Conservation (phyloP, 2,113 vertebrate species). For the Falcunculus frontatus region DNA sequence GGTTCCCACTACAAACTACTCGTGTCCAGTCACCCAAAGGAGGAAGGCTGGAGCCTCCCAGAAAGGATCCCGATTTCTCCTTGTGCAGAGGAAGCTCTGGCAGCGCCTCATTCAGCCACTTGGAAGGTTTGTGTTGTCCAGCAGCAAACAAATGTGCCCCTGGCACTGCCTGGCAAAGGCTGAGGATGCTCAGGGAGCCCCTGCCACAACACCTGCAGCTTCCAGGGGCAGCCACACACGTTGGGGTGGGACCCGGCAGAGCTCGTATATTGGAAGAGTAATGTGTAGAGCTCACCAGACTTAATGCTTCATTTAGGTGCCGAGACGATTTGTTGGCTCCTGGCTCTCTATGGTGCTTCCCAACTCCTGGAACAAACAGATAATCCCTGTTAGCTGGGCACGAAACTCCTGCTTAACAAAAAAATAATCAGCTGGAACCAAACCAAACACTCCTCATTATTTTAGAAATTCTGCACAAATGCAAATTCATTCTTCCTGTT, state of each 20-base stretch:
- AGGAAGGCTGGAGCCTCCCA: neutral
- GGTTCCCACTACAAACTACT: neutral
- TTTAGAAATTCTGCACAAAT: neutral
- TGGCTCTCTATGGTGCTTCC: neutral
- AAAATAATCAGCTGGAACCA: neutral
- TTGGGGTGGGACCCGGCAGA: neutral
- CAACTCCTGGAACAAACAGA: neutral
- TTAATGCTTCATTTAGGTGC: neutral
- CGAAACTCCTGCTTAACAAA: neutral
- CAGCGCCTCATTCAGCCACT: neutral
- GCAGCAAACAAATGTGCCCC: neutral
- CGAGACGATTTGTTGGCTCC: neutral
- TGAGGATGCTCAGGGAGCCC: neutral
- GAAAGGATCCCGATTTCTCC: neutral
- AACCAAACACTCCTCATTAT: neutral
- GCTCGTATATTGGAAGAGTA: neutral
- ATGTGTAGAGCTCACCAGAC: neutral
- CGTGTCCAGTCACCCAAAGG: rapidly evolving
- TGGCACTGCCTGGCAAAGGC: neutral
- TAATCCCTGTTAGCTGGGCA: neutral
- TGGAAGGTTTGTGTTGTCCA: neutral
- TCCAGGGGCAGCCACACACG: neutral
- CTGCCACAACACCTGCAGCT: neutral
- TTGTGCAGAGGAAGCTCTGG: neutral
- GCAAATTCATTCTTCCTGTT: neutral